Evolutionary conservation across 1,140 invertebrate species (phyloP).

Genomic region (Aphaenogaster ashmeadi): DNA sequence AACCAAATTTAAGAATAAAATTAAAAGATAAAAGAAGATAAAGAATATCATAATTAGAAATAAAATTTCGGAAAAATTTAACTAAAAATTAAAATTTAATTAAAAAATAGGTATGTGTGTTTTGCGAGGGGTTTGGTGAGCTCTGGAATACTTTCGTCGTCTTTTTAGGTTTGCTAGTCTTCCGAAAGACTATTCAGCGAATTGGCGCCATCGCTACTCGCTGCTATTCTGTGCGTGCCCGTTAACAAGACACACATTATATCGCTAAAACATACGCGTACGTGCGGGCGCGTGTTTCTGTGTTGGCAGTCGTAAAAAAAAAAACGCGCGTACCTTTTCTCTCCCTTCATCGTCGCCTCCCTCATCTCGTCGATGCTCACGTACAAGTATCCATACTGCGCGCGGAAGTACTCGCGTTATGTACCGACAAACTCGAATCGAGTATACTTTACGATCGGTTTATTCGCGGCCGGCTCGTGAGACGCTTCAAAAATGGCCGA

Average conservation of each 20-base stretch:
- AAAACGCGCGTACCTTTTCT: slow-evolving; percentile 4
- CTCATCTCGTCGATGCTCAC: slow-evolving; percentile 58
- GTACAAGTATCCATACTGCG: slow-evolving; percentile 61
- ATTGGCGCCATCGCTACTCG: slow-evolving; percentile 3
- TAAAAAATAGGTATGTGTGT: too few relatives aligned
- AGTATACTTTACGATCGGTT: slow-evolving; percentile 80
- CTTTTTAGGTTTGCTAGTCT: background rate
- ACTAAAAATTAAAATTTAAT: too few relatives aligned
- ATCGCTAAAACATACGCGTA: slow-evolving; percentile 76
- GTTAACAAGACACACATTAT: slow-evolving; percentile 80
- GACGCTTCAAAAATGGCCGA: slow-evolving; percentile 56
- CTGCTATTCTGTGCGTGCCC: slow-evolving; percentile 39
- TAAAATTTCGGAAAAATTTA: background rate
- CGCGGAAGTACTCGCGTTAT: slow-evolving; percentile 70
- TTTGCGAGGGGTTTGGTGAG: background rate
- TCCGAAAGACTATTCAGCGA: background rate
- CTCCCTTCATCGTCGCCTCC: slow-evolving; percentile 4
- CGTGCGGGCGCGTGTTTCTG: slow-evolving; percentile 51
- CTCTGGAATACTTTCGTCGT: background rate
- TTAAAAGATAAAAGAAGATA: too few relatives aligned
- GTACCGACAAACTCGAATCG: slow-evolving; percentile 79
- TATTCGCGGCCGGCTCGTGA: slow-evolving; percentile 69
- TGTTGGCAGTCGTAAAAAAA: slow-evolving; percentile 65
- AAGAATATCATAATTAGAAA: background rate
- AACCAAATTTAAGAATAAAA: background rate